Percentiles rank a stretch among this genome's conserved stretches.
phyloP scores from a whole-genome alignment of 2,888 invertebrate species.

The Tenthredo scrophulariae region DNA sequence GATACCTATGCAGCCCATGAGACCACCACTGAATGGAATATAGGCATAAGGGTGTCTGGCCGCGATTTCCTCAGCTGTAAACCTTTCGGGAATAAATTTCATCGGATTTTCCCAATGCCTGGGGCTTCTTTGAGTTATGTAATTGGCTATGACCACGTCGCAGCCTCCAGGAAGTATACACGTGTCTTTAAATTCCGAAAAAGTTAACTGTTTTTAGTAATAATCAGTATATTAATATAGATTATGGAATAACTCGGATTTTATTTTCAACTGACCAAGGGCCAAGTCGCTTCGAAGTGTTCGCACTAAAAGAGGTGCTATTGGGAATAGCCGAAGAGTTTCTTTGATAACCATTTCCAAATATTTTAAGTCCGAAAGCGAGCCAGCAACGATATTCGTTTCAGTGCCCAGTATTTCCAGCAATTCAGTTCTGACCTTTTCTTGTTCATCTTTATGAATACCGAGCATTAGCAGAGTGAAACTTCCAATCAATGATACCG shows the following conservation, averaged over 20 bases:
- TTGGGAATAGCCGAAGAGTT: slow-evolving; percentile 61
- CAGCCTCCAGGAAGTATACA: slow-evolving; percentile 61
- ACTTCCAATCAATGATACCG: slow-evolving; percentile 57
- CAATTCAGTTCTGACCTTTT: slow-evolving; percentile 60
- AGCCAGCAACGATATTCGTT: slow-evolving; percentile 54
- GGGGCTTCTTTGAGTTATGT: slow-evolving; percentile 58
- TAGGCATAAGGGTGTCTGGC: slow-evolving; percentile 62
- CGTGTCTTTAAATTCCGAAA: slow-evolving; percentile 57
- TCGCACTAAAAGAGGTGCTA: slow-evolving; percentile 62
- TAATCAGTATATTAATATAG: background rate
- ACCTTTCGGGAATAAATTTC: slow-evolving; percentile 65
- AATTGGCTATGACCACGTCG: slow-evolving; percentile 59
- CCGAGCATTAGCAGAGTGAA: slow-evolving; percentile 62
- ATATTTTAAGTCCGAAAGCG: slow-evolving; percentile 58
- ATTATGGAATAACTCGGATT: background rate
- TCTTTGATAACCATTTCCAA: slow-evolving; percentile 63
- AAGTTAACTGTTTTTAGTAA: background rate
- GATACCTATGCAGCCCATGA: slow-evolving; percentile 59
- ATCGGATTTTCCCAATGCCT: slow-evolving; percentile 65
- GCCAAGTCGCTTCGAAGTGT: slow-evolving; percentile 60
- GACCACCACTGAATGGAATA: slow-evolving; percentile 62
- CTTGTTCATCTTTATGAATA: slow-evolving; percentile 59
- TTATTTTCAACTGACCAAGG: slow-evolving; percentile 29
- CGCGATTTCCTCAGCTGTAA: slow-evolving; percentile 61
- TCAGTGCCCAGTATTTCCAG: slow-evolving; percentile 54